A percentile compares a stretch with the other conserved stretches of the same genome.
phyloP scores from a whole-genome alignment of 2,888 invertebrate genomes.

The Melolontha melolontha region DNA sequence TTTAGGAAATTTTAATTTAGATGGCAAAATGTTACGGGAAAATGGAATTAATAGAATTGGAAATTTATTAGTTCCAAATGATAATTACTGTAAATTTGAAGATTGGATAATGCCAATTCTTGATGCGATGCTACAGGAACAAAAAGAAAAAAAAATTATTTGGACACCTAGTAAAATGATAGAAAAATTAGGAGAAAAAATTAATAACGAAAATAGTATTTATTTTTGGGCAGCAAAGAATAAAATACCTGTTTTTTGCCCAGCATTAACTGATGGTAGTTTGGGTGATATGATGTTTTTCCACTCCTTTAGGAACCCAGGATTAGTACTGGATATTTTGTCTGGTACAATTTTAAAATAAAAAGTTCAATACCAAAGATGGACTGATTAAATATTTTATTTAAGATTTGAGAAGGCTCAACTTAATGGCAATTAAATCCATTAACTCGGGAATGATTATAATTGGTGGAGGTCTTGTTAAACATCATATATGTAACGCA shows the following conservation, averaged over 20 bases:
- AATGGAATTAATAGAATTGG: constrained; percentile 88
- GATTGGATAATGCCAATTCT: constrained; percentile 96
- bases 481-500: constrained; percentile 99
- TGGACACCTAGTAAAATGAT: constrained; percentile 96
- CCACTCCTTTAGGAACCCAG: constrained; percentile 93
- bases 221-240: constrained; percentile 98
- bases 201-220: constrained; percentile 90
- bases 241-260: constrained; percentile 97
- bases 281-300: constrained; percentile 99
- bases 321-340: constrained; percentile 92
- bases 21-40: constrained; percentile 83
- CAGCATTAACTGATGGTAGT: constrained; percentile 97
- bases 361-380: constrained; percentile 2
- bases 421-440: constrained; percentile 94
- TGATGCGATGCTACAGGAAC: constrained; percentile 90
- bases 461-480: constrained; percentile 95
- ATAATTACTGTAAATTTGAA: constrained; percentile 98
- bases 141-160: constrained; percentile 75
- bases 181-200: constrained; percentile 87
- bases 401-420: constrained; percentile 86
- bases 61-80: constrained; percentile 96
- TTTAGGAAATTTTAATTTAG: constrained; percentile 89
- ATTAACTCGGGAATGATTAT: constrained; percentile 96
- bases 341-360: constrained; percentile 69
- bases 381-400: constrained; percentile 42